Evolutionary conservation across 2,888 invertebrate species (phyloP), one percentile per base, ranked within the genome.

Genomic region (Agrenia bidenticulata): DNA sequence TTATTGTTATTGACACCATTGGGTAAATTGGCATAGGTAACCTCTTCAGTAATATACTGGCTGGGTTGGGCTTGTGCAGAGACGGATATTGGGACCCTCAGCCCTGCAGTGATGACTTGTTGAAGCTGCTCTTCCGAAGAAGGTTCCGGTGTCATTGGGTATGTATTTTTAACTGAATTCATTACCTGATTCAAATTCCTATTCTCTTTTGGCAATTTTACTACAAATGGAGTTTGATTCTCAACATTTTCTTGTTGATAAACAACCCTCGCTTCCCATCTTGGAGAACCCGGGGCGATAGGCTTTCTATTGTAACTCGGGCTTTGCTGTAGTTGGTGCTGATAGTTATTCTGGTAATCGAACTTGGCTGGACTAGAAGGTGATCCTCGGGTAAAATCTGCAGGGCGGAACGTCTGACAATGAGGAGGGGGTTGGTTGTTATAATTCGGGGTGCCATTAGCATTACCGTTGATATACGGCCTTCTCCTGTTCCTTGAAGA

Each of bases 181-280:
- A 59, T 66, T 62, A 65, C 63, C 11, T 4, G 32, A 32, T 32
- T 32, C 32, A 32, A 32, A 27, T 56, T 37, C 63, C 61, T 61
- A 51, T 58, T 62, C n/a, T 58, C 63, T 59, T 63, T 72, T 21
- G 73, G 74, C 11, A 74, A 58, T 45, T 71, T 69, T 24, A 73
- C 71, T 11, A 70, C 56, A 27, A 70, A 69, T 21, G 73, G 73
- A 19, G 68, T 66, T 56, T 64, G 64, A 32, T 64, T 67, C 57
- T 67, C 67, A 49, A 62, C 41, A 27, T 67, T 69, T 50, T 74
- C 73, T 53, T 74, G 70, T 9, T 69, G 69, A 67, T 76, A 76
- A 55, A 76, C 72, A 61, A 76, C 64, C 45, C 74, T 63, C 9
- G 76, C 73, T 61, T 76, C 76, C 74, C 74, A 76, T 55, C 70